Percentiles rank a stretch among this genome's conserved stretches.
phyloP scores from a whole-genome alignment of 2,113 vertebrate species.

The Nannospalax galili region DNA sequence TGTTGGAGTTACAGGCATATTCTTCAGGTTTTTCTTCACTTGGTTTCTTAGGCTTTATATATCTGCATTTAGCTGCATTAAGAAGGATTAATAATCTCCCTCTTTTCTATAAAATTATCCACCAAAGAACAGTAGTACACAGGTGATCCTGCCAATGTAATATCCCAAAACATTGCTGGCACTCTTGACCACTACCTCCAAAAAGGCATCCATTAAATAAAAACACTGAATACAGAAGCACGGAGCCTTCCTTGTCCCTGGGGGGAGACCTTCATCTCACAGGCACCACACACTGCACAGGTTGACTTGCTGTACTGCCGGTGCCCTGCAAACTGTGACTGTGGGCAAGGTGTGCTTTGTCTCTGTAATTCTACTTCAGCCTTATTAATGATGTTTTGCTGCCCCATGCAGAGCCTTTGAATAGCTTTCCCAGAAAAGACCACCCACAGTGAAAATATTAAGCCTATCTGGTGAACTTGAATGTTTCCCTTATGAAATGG shows the following conservation, averaged over 20 bases:
- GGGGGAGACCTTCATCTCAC: background rate
- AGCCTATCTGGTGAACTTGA: constrained; percentile 73
- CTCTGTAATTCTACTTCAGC: constrained; percentile 37
- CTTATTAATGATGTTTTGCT: constrained; percentile 75
- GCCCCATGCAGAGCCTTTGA: constrained; percentile 71
- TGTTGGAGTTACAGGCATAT: background rate
- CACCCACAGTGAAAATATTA: constrained; percentile 78
- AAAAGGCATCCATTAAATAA: background rate
- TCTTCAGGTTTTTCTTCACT: background rate
- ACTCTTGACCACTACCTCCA: background rate
- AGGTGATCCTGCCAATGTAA: background rate
- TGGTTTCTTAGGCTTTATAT: background rate
- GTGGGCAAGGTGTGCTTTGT: constrained; percentile 24
- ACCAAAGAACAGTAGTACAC: background rate
- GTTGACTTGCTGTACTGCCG: background rate
- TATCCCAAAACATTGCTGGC: background rate
- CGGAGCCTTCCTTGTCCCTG: background rate
- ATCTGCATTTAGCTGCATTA: background rate
- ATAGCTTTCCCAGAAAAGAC: constrained; percentile 69
- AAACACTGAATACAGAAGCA: background rate
- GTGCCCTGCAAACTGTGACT: background rate
- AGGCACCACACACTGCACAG: background rate
- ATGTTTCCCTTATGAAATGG: constrained; percentile 68
- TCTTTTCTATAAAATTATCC: background rate
- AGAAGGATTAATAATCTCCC: background rate